Percentiles rank a stretch among this genome's conserved stretches.
Evolutionary conservation across 2,888 invertebrate genomes (phyloP).

Genomic region (Drosophila helvetica): DNA sequence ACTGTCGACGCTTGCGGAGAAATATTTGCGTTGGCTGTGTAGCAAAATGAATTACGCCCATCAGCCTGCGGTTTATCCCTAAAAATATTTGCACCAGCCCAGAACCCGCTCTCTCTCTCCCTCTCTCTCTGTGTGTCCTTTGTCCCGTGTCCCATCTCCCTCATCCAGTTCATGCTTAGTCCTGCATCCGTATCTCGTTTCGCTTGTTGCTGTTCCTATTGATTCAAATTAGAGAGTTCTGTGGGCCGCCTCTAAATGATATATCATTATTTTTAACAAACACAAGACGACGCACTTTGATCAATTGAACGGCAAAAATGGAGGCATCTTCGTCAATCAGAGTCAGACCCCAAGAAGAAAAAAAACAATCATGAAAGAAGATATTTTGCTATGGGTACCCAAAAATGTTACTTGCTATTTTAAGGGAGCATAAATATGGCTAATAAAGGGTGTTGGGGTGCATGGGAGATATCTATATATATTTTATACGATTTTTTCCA

Average conservation of each 20-base stretch:
- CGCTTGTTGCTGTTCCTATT: constrained; percentile 19
- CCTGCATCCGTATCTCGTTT: background rate
- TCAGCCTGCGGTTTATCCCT: constrained; percentile 23
- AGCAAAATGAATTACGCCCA: constrained; percentile 43
- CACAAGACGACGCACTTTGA: constrained; percentile 33
- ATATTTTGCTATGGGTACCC: constrained; percentile 34
- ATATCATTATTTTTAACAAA: constrained; percentile 53
- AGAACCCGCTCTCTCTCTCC: background rate
- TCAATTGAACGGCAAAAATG: constrained; percentile 38
- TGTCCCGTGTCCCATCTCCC: background rate
- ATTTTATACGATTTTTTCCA: no score
- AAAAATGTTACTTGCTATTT: constrained; percentile 6
- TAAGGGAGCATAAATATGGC: constrained; percentile 26
- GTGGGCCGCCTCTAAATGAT: constrained; percentile 15
- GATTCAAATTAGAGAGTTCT: constrained; percentile 13
- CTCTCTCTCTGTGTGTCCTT: background rate
- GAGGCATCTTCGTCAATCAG: constrained; percentile 12
- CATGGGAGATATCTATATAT: background rate
- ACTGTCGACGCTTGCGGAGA: constrained; percentile 21
- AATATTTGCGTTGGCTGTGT: constrained; percentile 40
- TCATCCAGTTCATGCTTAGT: background rate
- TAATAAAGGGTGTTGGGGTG: constrained; percentile 19
- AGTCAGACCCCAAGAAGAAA: background rate
- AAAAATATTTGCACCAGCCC: constrained; percentile 16
- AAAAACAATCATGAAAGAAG: background rate